Base-by-base conservation (phyloP, 1,140 invertebrate genomes). In the Habropoda laboriosa region DNA sequence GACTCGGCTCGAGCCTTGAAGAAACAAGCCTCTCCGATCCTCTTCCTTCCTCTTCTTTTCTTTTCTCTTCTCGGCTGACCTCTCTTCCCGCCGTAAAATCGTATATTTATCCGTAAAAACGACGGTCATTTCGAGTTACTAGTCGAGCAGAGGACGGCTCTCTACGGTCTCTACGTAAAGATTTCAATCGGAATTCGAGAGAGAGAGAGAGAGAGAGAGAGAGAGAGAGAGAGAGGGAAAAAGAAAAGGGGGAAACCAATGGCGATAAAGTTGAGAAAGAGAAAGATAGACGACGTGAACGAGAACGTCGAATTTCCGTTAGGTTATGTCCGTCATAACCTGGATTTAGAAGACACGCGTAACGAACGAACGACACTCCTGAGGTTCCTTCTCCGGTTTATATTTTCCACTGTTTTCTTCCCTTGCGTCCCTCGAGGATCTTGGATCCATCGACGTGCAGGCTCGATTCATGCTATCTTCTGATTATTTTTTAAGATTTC, bases 331-430 rank as follows among this genome's bases (percentile, higher is more conserved):
- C 45, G 60, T 85, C 81, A 76, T 83, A 85, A 85, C 66, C 32
- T 49, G 61, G 72, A 83, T 80, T 85, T 83, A 85, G 63, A 71
- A 76, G 83, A 70, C 77, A 76, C 64, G 30, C 21, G 78, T 75
- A 80, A 75, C 81, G 77, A 85, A 85, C 66, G 45, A 83, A 85
- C 72, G 83, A 80, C 78, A 80, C 83, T 57, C 71, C 47, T 1
- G 83, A 67, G 81, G 35, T n/a, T n/a, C 18, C 3, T 10, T 7
- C 45, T 13, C 32, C 7, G 53, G 27, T 85, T 83, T 83, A n/a
- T n/a, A 83, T 72, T 80, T 75, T 74, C 70, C 49, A 68, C 73
- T 47, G n/a, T 45, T 30, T 67, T 60, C 60, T 47, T 55, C 42
- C 49, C 47, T 30, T 2, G 18, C 38, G 45, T 63, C 76, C 64